A percentile compares a stretch with the other conserved stretches of the same genome.
phyloP scores from a whole-genome alignment of 2,888 invertebrate genomes.

The Leptopilina myrica region DNA sequence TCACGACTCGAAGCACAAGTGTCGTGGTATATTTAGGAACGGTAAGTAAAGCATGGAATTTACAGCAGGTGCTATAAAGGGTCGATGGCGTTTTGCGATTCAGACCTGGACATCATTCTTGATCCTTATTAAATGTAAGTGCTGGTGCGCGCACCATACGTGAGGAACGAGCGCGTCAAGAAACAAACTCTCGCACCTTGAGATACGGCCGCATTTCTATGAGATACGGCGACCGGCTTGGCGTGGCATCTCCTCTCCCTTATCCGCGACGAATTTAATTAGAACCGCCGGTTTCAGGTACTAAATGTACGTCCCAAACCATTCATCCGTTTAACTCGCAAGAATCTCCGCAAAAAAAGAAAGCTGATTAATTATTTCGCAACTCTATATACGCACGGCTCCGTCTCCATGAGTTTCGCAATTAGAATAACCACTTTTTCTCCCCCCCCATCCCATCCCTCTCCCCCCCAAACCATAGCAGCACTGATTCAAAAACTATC shows the following conservation, averaged over 20 bases:
- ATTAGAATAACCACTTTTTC: too few species aligned
- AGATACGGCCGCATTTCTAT: constrained; percentile 41
- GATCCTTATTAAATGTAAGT: constrained; percentile 26
- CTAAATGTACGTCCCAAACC: constrained; percentile 16
- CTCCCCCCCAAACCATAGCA: too few species aligned
- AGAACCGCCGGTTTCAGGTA: constrained; percentile 51
- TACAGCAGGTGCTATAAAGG: constrained; percentile 9
- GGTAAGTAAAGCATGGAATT: constrained; percentile 13
- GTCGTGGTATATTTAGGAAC: neutral
- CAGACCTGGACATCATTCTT: constrained; percentile 31
- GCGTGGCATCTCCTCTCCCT: constrained; percentile 42
- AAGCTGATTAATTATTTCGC: constrained; percentile 11
- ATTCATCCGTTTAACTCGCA: constrained; percentile 3
- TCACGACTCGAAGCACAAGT: neutral
- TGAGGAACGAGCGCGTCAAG: constrained; percentile 34
- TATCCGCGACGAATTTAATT: constrained; percentile 62
- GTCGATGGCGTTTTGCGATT: neutral
- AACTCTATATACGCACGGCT: neutral
- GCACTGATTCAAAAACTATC: neutral
- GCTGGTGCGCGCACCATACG: constrained; percentile 29
- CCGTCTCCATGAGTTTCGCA: too few species aligned
- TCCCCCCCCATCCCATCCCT: too few species aligned
- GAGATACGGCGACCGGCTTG: constrained; percentile 44
- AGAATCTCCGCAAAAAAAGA: constrained; percentile 14
- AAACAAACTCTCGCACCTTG: constrained; percentile 26